Conservation (phyloP, 1,140 invertebrate species). For the Cyrtorhinus lividipennis region DNA sequence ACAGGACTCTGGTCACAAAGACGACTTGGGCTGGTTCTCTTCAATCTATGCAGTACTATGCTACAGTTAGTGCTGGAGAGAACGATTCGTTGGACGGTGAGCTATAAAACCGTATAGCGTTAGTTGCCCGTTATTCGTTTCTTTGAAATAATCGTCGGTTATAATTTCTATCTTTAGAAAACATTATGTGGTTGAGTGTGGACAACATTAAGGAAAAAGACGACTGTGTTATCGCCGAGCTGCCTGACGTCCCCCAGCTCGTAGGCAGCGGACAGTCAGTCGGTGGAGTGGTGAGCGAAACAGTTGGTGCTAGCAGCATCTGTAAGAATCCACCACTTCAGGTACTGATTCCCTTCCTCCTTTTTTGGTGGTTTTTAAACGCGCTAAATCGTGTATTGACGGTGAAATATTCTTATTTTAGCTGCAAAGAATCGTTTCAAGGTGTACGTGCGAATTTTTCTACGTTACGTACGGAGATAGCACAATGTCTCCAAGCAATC, state of each 20-base stretch:
- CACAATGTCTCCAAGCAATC: conserved; percentile 49
- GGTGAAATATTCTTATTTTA: conserved; percentile 23
- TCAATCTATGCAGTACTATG: conserved; percentile 98
- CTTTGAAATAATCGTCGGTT: background rate
- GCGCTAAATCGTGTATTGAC: background rate
- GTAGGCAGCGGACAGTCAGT: conserved; percentile 90
- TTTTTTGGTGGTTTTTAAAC: background rate
- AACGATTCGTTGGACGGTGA: conserved; percentile 43
- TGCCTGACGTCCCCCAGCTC: conserved; percentile 73
- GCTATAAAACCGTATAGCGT: conserved; percentile 8
- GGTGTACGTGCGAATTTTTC: conserved; percentile 96
- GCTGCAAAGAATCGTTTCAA: conserved; percentile 38
- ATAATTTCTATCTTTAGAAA: conserved; percentile 39
- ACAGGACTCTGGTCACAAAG: conserved; percentile 76
- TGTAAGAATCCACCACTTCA: conserved; percentile 31
- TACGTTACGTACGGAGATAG: conserved; percentile 86
- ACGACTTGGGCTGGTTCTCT: conserved; percentile 89
- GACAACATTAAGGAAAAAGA: conserved; percentile 79
- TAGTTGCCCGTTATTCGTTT: background rate
- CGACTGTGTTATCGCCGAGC: conserved; percentile 47
- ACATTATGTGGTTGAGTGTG: conserved; percentile 89
- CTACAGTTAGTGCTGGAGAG: conserved; percentile 74
- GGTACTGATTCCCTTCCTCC: conserved; percentile 27
- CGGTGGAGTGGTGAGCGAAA: conserved; percentile 86
- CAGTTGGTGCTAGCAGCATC: conserved; percentile 65